phyloP scores from a whole-genome alignment of 2,888 invertebrate genomes.

The Altica lythri region DNA sequence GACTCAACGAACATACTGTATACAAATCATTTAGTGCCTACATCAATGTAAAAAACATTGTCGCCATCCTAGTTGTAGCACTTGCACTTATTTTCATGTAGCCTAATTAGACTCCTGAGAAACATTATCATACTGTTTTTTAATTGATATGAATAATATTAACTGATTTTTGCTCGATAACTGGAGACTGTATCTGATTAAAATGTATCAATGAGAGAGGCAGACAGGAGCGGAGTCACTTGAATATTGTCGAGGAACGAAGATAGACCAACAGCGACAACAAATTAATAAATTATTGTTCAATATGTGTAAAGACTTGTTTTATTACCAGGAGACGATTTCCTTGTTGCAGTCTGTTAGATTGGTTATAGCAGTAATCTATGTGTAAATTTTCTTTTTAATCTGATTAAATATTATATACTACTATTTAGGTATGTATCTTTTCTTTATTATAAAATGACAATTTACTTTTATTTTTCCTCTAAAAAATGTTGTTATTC shows the following conservation, averaged over 20 bases:
- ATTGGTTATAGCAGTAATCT: too few relatives aligned
- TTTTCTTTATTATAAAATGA: too few relatives aligned
- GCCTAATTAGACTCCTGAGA: conserved; percentile 14
- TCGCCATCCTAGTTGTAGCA: conserved; percentile 4
- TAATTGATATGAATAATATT: conserved; percentile 15
- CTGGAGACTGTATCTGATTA: conserved; percentile 26
- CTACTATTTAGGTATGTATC: too few relatives aligned
- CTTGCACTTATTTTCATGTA: conserved; percentile 7
- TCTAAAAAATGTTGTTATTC: too few relatives aligned
- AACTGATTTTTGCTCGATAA: conserved; percentile 15
- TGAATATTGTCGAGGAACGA: too few relatives aligned
- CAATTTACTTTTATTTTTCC: too few relatives aligned
- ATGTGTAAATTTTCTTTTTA: too few relatives aligned
- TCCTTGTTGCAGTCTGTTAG: conserved; percentile 4
- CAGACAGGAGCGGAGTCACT: conserved; percentile 2
- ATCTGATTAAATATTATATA: too few relatives aligned
- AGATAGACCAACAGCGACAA: too few relatives aligned
- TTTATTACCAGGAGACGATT: conserved; percentile 5
- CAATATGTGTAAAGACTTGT: conserved; percentile 7
- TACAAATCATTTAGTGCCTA: too few relatives aligned
- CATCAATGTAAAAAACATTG: conserved; percentile 10
- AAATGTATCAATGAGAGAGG: conserved; percentile 25
- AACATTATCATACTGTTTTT: conserved; percentile 11
- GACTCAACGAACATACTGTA: too few relatives aligned
- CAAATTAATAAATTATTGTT: conserved; percentile 14